phyloP scores from a whole-genome alignment of 2,113 vertebrate genomes.

The Cairina moschata region DNA sequence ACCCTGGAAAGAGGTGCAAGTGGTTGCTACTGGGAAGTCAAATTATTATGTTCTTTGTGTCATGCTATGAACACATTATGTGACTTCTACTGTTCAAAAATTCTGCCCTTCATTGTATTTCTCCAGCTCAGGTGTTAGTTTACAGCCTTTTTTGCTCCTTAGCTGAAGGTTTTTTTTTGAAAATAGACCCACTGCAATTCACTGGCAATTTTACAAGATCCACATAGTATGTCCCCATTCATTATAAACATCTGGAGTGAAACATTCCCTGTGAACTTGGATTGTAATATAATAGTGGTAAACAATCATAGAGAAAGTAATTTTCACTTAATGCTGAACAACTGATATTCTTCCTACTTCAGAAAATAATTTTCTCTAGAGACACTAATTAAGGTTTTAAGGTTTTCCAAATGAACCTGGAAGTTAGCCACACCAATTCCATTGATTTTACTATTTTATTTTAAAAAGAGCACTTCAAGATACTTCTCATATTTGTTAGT shows the following conservation, averaged over 20 bases:
- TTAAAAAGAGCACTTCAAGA: accelerated
- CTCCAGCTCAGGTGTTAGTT: not conserved
- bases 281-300: not conserved
- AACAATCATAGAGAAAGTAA: not conserved
- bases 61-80: not conserved
- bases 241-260: not conserved
- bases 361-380: not conserved
- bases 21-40: not conserved
- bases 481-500: not conserved
- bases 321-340: not conserved
- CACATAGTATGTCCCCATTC: not conserved
- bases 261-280: not conserved
- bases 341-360: not conserved
- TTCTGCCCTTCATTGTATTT: not conserved
- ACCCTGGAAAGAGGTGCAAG: not conserved
- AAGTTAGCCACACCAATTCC: not conserved
- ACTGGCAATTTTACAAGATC: not conserved
- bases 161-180: not conserved
- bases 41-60: not conserved
- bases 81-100: not conserved
- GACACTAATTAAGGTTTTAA: not conserved
- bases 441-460: not conserved
- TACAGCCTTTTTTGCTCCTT: not conserved
- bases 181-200: not conserved
- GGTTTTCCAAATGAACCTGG: not conserved